Evolutionary conservation across 2,888 invertebrate genomes (phyloP), one percentile per base, ranked within the genome.

Genomic region (Drosophila cracens): DNA sequence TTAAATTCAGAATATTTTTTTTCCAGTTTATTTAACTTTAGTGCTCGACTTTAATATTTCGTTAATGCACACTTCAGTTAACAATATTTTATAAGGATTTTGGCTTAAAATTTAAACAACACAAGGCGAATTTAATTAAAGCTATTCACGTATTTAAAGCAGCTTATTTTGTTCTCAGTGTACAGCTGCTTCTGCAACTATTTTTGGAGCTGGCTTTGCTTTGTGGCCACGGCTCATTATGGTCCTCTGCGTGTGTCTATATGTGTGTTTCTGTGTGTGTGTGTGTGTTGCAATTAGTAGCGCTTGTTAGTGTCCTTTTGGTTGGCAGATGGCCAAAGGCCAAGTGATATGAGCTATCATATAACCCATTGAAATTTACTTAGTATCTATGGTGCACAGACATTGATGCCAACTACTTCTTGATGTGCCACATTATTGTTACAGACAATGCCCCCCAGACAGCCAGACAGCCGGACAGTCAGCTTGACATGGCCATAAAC

Each of bases 151-250:
- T 25, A 10, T 27, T 49, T 27, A 27, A 18, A 18, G 3, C 27
- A 51, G 5, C 27, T 10, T 13, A 2, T 0, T 21, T 43, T 57
- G 4, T 29, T 31, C 21, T 10, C n/a, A 57, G 57, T 57, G 40
- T 46, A 43, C 5, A 18, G 31, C 16, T 25, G 21, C 51, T 52
- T 11, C 46, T 62, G 52, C 29, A 70, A 66, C 63, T 63, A 59
- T 79, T 80, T 68, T 70, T 71, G 59, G 66, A 70, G 84, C 75
- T 74, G 76, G 79, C 86, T 79, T 86, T 81, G 82, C 89, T 90
- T 89, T 87, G 90, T 79, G 90, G 90, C 84, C 72, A 88, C 65
- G 83, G 86, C 89, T 87, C 89, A 90, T 87, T 87, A 87, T 90
- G 72, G 53, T 16, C n/a, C 58, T 71, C 31, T 57, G 56, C 56